Evolutionary conservation across 2,113 vertebrate genomes (phyloP).

Genomic region (Ardeotis arabs): DNA sequence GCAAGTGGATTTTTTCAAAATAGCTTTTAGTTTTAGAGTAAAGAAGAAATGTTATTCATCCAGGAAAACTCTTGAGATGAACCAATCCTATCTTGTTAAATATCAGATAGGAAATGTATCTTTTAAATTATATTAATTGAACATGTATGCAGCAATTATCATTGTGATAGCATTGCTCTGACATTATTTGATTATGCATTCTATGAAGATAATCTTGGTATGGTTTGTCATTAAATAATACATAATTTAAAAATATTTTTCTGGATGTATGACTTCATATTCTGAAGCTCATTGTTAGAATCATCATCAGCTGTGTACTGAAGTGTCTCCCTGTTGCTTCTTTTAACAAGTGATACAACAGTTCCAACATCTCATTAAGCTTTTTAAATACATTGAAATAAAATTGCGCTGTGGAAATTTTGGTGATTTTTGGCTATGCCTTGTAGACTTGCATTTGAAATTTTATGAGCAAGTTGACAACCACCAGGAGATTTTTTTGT

Average conservation of each 20-base stretch:
- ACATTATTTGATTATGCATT: background rate
- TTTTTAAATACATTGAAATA: constrained; percentile 54
- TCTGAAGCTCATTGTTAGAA: constrained; percentile 7
- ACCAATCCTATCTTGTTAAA: background rate
- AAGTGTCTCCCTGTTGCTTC: constrained; percentile 20
- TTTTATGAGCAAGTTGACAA: constrained; percentile 43
- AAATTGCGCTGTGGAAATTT: constrained; percentile 29
- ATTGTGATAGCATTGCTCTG: background rate
- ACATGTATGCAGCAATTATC: background rate
- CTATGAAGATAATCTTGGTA: constrained; percentile 35
- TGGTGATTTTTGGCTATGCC: constrained; percentile 50
- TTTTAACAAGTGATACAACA: constrained; percentile 32
- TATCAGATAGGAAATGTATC: constrained; percentile 1
- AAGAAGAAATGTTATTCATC: constrained; percentile 1
- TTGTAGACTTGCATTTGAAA: constrained; percentile 53
- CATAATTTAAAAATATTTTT: background rate
- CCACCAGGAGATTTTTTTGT: background rate
- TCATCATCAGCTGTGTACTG: constrained; percentile 1
- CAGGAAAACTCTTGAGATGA: background rate
- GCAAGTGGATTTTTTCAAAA: background rate
- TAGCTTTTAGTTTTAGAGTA: background rate
- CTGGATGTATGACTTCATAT: constrained; percentile 1
- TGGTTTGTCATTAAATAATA: background rate
- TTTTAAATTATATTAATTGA: constrained; percentile 14
- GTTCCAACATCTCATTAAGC: constrained; percentile 68